Base-by-base conservation (phyloP, 2,113 vertebrate genomes). In the Syngnathus floridae region DNA sequence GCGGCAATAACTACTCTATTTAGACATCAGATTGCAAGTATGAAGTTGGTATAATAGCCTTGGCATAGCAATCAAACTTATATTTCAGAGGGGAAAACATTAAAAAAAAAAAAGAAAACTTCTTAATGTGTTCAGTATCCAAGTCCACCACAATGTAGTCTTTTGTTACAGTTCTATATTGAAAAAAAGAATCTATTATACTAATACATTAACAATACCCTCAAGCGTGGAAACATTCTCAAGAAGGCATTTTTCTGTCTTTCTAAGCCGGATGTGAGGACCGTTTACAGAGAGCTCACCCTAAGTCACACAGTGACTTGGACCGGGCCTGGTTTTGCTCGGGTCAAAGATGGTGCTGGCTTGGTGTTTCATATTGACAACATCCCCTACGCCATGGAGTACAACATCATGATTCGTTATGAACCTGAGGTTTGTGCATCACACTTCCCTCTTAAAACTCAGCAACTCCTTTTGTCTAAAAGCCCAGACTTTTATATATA, bases 341-440 rank as follows among this genome's bases (percentile, higher is more conserved):
- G 88, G 0, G 89, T 95, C 65, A 90, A 91, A 62, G 91, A 94
- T 0, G 91, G 92, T 0, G 93, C 93, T 5, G 94, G 93, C 9
- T 86, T 97, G 62, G 90, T 90, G 56, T 94, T 96, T 77, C 87
- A n/a, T 0, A 72, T 94, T 1, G 85, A 90, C 62, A 73, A 92
- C 64, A 87, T 95, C 71, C 91, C 93, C 21, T 89, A 86, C 26
- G 86, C 92, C 64, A 93, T 95, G 93, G 94, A 94, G 52, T 95
- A 94, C 1, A 90, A 94, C 82, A 90, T 95, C 74, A 84, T 94
- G 84, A 86, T 97, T 49, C 88, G 91, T 78, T 94, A 93, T 0
- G 92, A 94, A 68, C 91, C 92, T 0, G 92, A 96, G 92, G 92
- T 97, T 12, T 38, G 81, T 75, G 48, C 17, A 2, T 17, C 11